Conservation (phyloP, 2,888 invertebrate species). For the Lydus trimaculatus region DNA sequence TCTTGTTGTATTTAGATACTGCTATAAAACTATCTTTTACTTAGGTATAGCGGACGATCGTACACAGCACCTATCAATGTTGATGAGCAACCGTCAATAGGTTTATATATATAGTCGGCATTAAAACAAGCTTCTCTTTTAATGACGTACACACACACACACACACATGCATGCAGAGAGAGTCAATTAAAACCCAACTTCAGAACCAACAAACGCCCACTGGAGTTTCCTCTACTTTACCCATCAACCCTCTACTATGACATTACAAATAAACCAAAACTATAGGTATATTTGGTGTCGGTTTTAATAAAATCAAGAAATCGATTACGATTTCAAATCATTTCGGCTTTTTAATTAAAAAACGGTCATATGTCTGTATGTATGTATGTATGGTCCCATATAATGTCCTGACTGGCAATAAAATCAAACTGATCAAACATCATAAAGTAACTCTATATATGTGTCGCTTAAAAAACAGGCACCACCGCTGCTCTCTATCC, state of each 20-base stretch:
- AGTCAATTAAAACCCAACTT: slow-evolving; percentile 3
- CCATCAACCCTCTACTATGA: not conserved
- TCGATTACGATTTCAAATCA: not conserved
- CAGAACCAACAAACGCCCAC: not conserved
- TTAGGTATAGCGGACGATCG: slow-evolving; percentile 8
- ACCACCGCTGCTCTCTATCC: slow-evolving; percentile 28
- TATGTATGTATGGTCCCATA: not conserved
- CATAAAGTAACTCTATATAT: slow-evolving; percentile 42
- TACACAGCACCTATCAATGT: slow-evolving; percentile 29
- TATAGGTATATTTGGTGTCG: not conserved
- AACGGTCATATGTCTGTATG: not conserved
- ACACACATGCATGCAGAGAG: not conserved
- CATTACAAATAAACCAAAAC: not conserved
- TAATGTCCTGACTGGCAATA: slow-evolving; percentile 29
- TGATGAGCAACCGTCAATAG: slow-evolving; percentile 31
- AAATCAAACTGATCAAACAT: slow-evolving; percentile 51
- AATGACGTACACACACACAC: slow-evolving; percentile 21
- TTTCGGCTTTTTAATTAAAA: slow-evolving; percentile 3
- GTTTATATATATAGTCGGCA: slow-evolving; percentile 6
- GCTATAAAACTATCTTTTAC: slow-evolving; percentile 9
- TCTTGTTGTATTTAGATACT: not conserved
- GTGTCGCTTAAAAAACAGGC: slow-evolving; percentile 36
- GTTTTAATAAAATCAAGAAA: not conserved
- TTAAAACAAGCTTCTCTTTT: slow-evolving; percentile 29
- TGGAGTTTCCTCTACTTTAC: not conserved